Evolutionary conservation across 2,888 invertebrate species (phyloP), one percentile per base, ranked within the genome.

Genomic region (Lasius fuliginosus): DNA sequence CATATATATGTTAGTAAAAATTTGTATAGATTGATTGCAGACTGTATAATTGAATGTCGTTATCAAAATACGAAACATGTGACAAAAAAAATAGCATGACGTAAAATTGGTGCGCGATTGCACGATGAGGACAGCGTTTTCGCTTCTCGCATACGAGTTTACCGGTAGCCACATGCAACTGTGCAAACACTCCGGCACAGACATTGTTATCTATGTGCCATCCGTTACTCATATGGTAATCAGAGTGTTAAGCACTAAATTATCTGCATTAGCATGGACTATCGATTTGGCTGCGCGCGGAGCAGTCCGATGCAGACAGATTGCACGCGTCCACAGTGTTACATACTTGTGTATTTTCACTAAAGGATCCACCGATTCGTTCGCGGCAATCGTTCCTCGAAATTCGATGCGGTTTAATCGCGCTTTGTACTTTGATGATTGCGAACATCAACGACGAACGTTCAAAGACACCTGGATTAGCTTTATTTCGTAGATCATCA

Each of bases 241-340:
- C 89, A 89, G 89, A 89, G 88, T 89, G 86, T 89, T 89, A 87
- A 89, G 89, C 89, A 87, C 89, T 89, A 89, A 89, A 89, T 89
- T 89, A 89, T 89, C 89, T 87, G 89, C 89, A 89, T 89, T 89
- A 89, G 86, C 82, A 86, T 74, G 86, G 74, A 89, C 89, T 89
- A 89, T 89, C 89, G 89, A 89, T 89, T 90, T 77, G 85, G 86
- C 74, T 85, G 69, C 81, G 82, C 84, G 85, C 86, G 83, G 87
- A 86, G 83, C 88, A 88, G 75, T 86, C 83, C 69, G 82, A 84
- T 82, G 85, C 88, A 86, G 87, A 82, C 79, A 68, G 62, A 83
- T 64, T 49, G 60, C 27, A n/a, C 40, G 68, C 76, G 68, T 79
- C 81, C 33, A 75, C 36, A 27, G 18, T 23, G 23, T 27, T 42